phyloP scores from a whole-genome alignment of 2,113 vertebrate species.

The Gracilinanus agilis region DNA sequence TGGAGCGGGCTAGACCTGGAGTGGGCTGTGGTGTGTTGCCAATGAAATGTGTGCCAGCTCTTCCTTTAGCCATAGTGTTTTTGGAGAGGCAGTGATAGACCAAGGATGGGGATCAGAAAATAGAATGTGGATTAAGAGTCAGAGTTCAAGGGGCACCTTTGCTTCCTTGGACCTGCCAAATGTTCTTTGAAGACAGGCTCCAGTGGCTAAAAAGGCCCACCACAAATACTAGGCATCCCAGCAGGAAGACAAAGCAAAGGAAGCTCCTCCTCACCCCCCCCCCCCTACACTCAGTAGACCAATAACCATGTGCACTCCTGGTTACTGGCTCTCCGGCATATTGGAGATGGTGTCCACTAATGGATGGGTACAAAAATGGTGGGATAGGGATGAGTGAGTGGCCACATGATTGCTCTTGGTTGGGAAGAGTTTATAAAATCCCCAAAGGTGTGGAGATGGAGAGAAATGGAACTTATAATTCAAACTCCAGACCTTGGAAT shows the following conservation, averaged over 20 bases:
- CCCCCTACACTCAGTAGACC: background rate
- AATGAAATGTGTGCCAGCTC: conserved; percentile 64
- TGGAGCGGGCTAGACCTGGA: background rate
- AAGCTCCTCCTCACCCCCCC: background rate
- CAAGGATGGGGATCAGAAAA: background rate
- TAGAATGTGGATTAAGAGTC: background rate
- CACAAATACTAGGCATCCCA: background rate
- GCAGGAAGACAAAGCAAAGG: background rate
- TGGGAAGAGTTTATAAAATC: background rate
- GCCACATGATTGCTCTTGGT: background rate
- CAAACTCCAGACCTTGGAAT: background rate
- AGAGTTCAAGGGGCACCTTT: background rate
- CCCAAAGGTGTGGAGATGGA: background rate
- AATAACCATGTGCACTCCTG: background rate
- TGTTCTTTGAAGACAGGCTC: background rate
- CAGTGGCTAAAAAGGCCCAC: background rate
- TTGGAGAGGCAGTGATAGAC: background rate
- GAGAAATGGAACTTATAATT: background rate
- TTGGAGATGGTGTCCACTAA: background rate
- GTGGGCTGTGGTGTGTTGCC: conserved; percentile 56
- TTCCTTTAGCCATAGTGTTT: conserved; percentile 30
- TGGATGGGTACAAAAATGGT: background rate
- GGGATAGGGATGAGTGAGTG: no score
- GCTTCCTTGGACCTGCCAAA: background rate
- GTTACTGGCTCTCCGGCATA: background rate